Percentiles rank a stretch among this genome's conserved stretches.
phyloP scores from a whole-genome alignment of 2,797 vertebrate species.

The Myiotriccus ornatus region DNA sequence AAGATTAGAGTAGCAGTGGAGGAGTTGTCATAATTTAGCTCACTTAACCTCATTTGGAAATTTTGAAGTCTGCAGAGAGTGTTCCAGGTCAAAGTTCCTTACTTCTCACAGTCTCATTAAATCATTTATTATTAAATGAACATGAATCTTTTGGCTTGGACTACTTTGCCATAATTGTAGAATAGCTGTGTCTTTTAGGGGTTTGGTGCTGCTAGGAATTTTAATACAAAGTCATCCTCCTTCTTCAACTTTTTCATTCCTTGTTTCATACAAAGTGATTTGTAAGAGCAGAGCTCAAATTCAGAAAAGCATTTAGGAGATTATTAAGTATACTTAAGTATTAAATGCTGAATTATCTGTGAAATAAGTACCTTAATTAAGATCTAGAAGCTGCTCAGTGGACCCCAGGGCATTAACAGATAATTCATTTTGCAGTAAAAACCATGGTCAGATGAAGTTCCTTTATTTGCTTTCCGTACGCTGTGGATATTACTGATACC shows the following conservation, averaged over 20 bases:
- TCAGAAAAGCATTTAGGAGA: neutral
- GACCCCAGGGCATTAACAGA: neutral
- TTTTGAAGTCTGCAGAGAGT: neutral
- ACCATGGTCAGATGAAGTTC: neutral
- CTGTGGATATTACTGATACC: neutral
- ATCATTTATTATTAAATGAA: neutral
- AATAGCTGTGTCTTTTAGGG: neutral
- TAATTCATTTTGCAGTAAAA: neutral
- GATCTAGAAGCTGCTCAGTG: neutral
- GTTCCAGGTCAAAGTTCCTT: neutral
- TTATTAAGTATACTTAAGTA: neutral
- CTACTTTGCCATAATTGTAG: neutral
- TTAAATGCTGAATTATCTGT: slow-evolving; percentile 1
- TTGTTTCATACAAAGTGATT: neutral
- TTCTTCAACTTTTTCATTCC: neutral
- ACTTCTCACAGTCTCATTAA: neutral
- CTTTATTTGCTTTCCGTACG: neutral
- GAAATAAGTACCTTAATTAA: slow-evolving; percentile 13
- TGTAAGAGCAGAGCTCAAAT: neutral
- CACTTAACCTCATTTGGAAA: neutral
- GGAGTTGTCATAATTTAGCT: neutral
- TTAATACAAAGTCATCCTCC: neutral
- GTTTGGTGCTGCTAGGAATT: neutral
- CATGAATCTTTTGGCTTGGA: neutral
- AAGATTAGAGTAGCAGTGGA: neutral